Percentiles rank a stretch among this genome's conserved stretches.
These are phyloP conservation scores for Colletes gigas DNA, from an alignment of 1,140 invertebrate species.

Conservation along the genomic window DNA sequence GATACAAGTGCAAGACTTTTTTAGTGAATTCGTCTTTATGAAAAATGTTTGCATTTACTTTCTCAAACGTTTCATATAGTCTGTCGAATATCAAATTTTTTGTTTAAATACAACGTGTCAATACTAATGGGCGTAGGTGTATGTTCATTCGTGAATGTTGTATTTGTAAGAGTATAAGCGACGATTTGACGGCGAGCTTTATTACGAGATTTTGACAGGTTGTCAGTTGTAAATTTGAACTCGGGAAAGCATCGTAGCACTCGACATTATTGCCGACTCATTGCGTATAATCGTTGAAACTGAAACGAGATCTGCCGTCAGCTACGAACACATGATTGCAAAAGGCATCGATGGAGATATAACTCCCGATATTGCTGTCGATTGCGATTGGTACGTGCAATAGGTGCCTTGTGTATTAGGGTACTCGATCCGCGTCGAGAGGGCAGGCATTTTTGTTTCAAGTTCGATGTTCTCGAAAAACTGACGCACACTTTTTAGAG, in stretches of 20 bases:
- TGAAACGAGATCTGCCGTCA: slow-evolving; percentile 50
- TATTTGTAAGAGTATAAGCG: background rate
- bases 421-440: background rate
- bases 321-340: slow-evolving; percentile 38
- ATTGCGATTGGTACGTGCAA: slow-evolving; percentile 24
- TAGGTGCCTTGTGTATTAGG: slow-evolving; percentile 31
- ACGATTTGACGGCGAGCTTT: slow-evolving; percentile 20
- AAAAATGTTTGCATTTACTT: too few species aligned
- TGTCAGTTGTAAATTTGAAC: slow-evolving; percentile 47
- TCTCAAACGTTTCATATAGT: too few species aligned
- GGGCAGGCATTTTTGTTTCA: slow-evolving; percentile 19
- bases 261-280: slow-evolving; percentile 64
- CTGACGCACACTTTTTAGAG: slow-evolving; percentile 8
- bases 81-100: too few species aligned
- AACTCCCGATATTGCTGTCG: slow-evolving; percentile 54
- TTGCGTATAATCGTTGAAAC: slow-evolving; percentile 48
- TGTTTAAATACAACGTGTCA: too few species aligned
- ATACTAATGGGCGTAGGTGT: background rate
- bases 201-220: slow-evolving; percentile 56
- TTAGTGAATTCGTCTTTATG: too few species aligned
- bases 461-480: slow-evolving; percentile 1
- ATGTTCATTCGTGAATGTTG: background rate
- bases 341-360: slow-evolving; percentile 45
- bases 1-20: too few species aligned
- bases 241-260: slow-evolving; percentile 41